phyloP scores from a whole-genome alignment of 2,797 vertebrate species.

The Danio jaintianensis region DNA sequence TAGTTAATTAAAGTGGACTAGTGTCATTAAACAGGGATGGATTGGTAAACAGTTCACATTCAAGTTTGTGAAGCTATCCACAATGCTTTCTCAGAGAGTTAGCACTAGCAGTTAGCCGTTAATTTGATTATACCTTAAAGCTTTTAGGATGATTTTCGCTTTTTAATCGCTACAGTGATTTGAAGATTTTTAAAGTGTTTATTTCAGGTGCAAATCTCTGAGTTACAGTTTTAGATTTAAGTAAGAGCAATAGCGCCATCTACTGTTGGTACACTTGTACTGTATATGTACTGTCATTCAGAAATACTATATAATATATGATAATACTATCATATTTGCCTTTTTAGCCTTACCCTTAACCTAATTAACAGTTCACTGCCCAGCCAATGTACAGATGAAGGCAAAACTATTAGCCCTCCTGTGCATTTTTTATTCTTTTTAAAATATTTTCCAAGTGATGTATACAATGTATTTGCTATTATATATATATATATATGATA shows the following conservation, averaged over 20 bases:
- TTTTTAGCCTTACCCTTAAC: background rate
- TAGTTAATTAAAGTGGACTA: constrained; percentile 73
- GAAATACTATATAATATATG: background rate
- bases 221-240: background rate
- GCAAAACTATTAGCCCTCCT: too few species aligned
- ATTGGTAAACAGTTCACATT: constrained; percentile 37
- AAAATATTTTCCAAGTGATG: too few species aligned
- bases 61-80: background rate
- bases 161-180: background rate
- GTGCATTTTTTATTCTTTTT: too few species aligned
- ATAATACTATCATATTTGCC: too few species aligned
- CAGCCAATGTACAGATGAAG: background rate
- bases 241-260: constrained; percentile 6
- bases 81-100: background rate
- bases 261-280: constrained; percentile 14
- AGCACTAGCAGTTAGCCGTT: background rate
- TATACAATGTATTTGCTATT: too few species aligned
- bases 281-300: too few species aligned
- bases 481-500: too few species aligned
- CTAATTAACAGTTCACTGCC: background rate
- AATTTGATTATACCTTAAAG: background rate
- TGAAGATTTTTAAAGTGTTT: background rate
- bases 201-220: too few species aligned
- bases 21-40: constrained; percentile 59
- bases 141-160: background rate